Conservation (phyloP, 2,888 invertebrate species). For the Callinectes sapidus region DNA sequence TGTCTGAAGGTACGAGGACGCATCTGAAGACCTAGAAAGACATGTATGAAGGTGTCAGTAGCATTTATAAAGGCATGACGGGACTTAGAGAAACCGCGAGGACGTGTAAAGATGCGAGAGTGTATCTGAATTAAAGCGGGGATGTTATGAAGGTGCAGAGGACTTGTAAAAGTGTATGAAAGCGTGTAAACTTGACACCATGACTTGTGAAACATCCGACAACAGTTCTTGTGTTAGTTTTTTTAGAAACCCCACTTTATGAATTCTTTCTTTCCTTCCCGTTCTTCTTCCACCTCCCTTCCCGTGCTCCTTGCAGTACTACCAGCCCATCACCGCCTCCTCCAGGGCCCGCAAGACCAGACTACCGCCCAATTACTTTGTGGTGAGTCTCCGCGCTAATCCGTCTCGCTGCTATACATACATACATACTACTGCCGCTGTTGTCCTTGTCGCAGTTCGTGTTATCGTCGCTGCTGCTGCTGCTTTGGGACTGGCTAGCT, state of each 20-base stretch:
- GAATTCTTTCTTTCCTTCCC: neutral
- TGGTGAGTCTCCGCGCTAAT: conserved; percentile 28
- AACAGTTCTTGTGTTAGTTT: neutral
- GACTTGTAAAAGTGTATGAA: neutral
- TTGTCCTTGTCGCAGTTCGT: conserved; percentile 7
- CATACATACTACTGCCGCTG: neutral
- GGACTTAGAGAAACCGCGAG: neutral
- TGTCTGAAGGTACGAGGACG: no score
- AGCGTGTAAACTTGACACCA: neutral
- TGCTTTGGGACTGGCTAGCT: conserved; percentile 8
- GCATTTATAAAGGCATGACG: neutral
- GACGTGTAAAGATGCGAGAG: neutral
- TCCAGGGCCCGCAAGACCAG: conserved; percentile 42
- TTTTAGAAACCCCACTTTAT: neutral
- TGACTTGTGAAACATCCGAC: neutral
- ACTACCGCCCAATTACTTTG: conserved; percentile 40
- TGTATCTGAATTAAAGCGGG: neutral
- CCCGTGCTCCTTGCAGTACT: neutral
- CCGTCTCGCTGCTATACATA: neutral
- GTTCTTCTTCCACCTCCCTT: neutral
- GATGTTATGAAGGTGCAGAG: neutral
- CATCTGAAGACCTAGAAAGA: no score
- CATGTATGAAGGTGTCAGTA: neutral
- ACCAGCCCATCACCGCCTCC: conserved; percentile 28
- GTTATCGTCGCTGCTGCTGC: conserved; percentile 10